phyloP scores from a whole-genome alignment of 2,113 vertebrate genomes.

The Bombycilla garrulus region DNA sequence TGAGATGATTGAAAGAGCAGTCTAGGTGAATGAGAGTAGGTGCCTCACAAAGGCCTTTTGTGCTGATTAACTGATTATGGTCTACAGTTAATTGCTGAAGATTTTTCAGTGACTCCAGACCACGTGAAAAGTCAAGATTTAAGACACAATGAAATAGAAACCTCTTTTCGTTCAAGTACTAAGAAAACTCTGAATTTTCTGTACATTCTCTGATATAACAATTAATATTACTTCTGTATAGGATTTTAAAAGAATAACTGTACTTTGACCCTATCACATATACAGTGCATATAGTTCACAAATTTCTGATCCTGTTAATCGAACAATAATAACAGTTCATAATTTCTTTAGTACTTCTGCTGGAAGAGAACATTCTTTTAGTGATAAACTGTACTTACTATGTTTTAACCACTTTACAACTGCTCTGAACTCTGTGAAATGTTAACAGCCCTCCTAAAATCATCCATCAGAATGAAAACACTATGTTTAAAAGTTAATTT shows the following conservation, averaged over 20 bases:
- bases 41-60: constrained; percentile 80
- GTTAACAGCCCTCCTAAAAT: not conserved
- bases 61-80: constrained; percentile 91
- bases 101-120: constrained; percentile 81
- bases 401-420: not conserved
- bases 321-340: not conserved
- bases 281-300: not conserved
- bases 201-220: not conserved
- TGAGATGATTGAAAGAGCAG: constrained; percentile 90
- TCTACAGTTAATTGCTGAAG: constrained; percentile 85
- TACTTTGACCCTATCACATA: not conserved
- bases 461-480: not conserved
- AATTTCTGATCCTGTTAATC: not conserved
- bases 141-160: not conserved
- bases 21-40: constrained; percentile 83
- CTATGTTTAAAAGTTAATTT: not conserved
- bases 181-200: not conserved
- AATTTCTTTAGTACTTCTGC: not conserved
- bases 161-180: not conserved
- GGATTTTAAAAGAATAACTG: not conserved
- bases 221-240: not conserved
- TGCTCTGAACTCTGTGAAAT: not conserved
- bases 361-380: not conserved
- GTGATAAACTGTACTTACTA: not conserved
- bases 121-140: constrained; percentile 76